phyloP scores from a whole-genome alignment of 2,113 vertebrate genomes.

The Delphinapterus leucas region DNA sequence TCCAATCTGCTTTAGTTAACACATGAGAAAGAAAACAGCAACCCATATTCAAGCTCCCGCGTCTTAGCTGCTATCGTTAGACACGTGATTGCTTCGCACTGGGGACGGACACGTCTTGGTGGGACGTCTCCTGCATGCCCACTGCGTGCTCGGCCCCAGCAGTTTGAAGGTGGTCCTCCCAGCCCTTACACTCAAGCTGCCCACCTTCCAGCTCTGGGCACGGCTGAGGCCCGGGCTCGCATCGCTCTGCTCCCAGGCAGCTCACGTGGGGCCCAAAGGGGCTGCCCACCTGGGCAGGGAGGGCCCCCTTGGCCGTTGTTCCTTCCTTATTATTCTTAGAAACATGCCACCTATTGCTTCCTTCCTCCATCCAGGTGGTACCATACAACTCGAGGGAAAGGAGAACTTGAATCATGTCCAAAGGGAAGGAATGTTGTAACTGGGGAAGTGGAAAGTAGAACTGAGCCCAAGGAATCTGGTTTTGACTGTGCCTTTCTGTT shows the following conservation, averaged over 20 bases:
- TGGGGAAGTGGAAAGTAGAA: conserved; percentile 67
- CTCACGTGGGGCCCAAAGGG: rapidly evolving
- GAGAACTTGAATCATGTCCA: conserved; percentile 52
- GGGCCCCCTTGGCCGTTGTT: background rate
- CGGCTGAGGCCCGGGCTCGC: rapidly evolving
- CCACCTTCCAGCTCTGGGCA: background rate
- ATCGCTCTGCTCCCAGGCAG: background rate
- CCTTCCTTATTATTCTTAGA: conserved; percentile 48
- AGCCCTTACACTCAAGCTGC: rapidly evolving
- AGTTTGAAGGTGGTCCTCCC: rapidly evolving
- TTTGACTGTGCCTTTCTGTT: conserved; percentile 42
- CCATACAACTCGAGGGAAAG: background rate
- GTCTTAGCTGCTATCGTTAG: background rate
- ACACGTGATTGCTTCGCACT: rapidly evolving
- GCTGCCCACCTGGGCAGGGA: background rate
- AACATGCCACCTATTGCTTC: background rate
- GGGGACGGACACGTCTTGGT: rapidly evolving
- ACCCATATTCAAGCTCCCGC: background rate
- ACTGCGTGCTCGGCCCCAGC: rapidly evolving
- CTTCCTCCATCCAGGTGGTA: conserved; percentile 55
- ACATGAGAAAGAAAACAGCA: background rate
- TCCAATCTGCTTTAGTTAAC: background rate
- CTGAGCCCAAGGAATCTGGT: background rate
- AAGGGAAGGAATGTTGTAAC: conserved; percentile 37
- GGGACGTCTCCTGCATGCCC: background rate